Evolutionary conservation across 2,888 invertebrate genomes (phyloP), one percentile per base, ranked within the genome.

Genomic region (Arrhopalites spinosus): DNA sequence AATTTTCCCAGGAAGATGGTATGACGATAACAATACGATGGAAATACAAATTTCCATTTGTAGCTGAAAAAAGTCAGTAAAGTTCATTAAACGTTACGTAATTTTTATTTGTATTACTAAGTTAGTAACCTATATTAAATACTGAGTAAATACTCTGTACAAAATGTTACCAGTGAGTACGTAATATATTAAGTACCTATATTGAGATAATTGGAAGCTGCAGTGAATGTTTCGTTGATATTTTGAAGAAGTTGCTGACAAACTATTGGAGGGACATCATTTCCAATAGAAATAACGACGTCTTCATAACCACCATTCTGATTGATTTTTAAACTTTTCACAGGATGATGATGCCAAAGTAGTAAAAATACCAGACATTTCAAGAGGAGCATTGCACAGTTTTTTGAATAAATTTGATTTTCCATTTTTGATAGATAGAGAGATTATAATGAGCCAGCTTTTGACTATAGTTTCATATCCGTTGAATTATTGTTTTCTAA

Each of bases 11-110:
- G 45, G 87, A 86, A 63, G 87, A 84, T 7, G 90, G 91, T 77
- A 91, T 86, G 76, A 90, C 85, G 66, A 91, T 88, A 75, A 88
- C 88, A 77, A 90, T 87, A 63, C 88, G 87, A 76, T 88, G 87
- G 83, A 90, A 87, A 83, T 87, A 88, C 20, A 88, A 88, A 23
- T 88, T 85, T 45, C 88, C 88, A 81, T 89, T 88, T 69, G 90
- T 86, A 20, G 90, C 89, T 77, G 86, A n/a, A n/a, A n/a, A n/a
- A n/a, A n/a, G n/a, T n/a, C n/a, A n/a, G n/a, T n/a, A n/a, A n/a
- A n/a, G n/a, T n/a, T n/a, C n/a, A n/a, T n/a, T n/a, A n/a, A n/a
- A n/a, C n/a, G n/a, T n/a, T n/a, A n/a, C n/a, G n/a, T n/a, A n/a
- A n/a, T n/a, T n/a, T n/a, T n/a, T n/a, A n/a, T n/a, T n/a, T n/a